A percentile compares a stretch with the other conserved stretches of the same genome.
Evolutionary conservation across 2,888 invertebrate genomes (phyloP).

Genomic region (Baronia brevicornis): DNA sequence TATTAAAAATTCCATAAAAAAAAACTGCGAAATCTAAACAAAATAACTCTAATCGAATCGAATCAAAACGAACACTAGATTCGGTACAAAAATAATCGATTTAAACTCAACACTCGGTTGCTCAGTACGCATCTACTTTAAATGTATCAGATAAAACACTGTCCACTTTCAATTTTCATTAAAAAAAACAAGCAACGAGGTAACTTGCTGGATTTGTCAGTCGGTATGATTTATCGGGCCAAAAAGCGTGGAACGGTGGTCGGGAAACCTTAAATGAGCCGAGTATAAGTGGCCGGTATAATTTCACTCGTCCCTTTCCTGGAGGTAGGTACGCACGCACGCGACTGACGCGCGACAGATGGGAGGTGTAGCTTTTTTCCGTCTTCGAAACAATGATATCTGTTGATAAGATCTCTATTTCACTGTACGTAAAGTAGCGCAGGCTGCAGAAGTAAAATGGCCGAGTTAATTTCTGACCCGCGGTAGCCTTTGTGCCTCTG

Average conservation of each 20-base stretch:
- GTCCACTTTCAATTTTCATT: not conserved
- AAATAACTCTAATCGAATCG: too few species aligned
- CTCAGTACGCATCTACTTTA: too few species aligned
- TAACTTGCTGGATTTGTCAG: conserved; percentile 10
- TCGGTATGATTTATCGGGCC: conserved; percentile 28
- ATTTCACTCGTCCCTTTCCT: conserved; percentile 57
- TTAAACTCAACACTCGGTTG: too few species aligned
- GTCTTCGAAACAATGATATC: not conserved
- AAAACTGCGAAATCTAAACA: too few species aligned
- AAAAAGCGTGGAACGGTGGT: conserved; percentile 40
- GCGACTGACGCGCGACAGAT: conserved; percentile 47
- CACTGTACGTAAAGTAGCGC: conserved; percentile 15
- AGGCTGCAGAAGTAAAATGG: conserved; percentile 7
- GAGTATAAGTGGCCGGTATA: conserved; percentile 61
- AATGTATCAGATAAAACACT: too few species aligned
- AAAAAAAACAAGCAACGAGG: conserved; percentile 4
- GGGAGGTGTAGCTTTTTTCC: conserved; percentile 39
- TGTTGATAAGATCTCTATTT: conserved; percentile 31
- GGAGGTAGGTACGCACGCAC: conserved; percentile 66
- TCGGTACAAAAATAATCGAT: too few species aligned
- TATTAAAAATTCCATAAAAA: too few species aligned
- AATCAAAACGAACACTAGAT: too few species aligned
- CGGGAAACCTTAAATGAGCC: conserved; percentile 35
- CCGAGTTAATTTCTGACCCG: conserved; percentile 34
- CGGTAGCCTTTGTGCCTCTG: conserved; percentile 37